Evolutionary conservation across 2,888 invertebrate species (phyloP), one percentile per base, ranked within the genome.

Genomic region (Eupeodes latifasciatus): DNA sequence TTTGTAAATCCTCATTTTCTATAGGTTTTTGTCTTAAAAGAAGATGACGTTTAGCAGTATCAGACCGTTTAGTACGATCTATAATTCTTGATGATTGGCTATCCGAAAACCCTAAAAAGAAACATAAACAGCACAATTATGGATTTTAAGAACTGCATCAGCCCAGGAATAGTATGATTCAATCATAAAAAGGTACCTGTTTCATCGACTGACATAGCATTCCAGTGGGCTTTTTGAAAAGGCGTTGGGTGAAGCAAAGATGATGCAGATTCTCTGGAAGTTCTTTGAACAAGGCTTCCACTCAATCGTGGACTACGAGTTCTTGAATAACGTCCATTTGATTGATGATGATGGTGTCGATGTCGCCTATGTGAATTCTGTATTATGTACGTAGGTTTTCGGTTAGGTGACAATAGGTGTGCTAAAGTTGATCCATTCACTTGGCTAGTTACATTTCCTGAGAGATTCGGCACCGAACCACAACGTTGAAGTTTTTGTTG

Each of bases 131-230:
- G 10, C 40, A 40, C 14, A 1, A 10, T 40, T n/a, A 2, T 14
- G 9, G 12, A 19, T 47, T 10, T 47, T 27, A 27, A 27, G 27
- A 27, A 27, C 27, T 27, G 27, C 27, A 27, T 27, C 3, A 27
- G 27, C 27, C 27, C 2, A 3, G 3, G 27, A 27, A 27, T 3
- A 27, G 0, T 27, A 27, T 27, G 27, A 27, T 19, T 19, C 19
- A 19, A 19, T 19, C 19, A 19, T 19, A 19, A 19, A 19, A 19
- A 19, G 19, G 19, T 27, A 94, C 95, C 94, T 3, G 96, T 96
- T 93, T 97, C 97, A 92, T 97, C 97, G 83, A 97, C 97, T 79
- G 97, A 97, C 85, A 97, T 94, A 34, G 97, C 97, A 93, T 97
- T 97, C 92, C 97, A 95, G 81, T 93, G 92, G 14, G 92, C 91